phyloP scores from a whole-genome alignment of 2,797 vertebrate genomes.

The Dermochelys coriacea region DNA sequence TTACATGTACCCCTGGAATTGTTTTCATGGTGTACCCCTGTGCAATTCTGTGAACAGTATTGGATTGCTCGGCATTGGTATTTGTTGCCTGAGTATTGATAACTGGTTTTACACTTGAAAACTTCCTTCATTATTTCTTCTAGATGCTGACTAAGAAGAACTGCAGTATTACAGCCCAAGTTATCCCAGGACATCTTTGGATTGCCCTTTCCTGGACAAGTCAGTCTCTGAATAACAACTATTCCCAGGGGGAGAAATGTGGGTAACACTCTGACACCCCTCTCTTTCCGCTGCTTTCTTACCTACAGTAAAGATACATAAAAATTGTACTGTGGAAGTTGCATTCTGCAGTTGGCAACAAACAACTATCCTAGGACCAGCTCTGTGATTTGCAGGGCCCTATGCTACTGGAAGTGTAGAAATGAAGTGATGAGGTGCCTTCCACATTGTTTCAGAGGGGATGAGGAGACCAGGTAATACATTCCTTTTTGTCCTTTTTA shows the following conservation, averaged over 20 bases:
- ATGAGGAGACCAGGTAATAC: too few relatives aligned
- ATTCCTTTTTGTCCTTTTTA: too few relatives aligned
- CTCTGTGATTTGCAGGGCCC: too few relatives aligned
- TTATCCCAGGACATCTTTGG: background rate
- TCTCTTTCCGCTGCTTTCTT: too few relatives aligned
- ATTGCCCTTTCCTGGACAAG: background rate
- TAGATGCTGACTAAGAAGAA: background rate
- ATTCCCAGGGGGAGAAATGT: background rate
- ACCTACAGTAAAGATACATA: too few relatives aligned
- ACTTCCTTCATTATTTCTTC: background rate
- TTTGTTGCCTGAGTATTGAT: background rate
- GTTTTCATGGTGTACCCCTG: background rate
- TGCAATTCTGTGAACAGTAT: background rate
- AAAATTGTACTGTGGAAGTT: too few relatives aligned
- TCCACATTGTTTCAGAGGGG: too few relatives aligned
- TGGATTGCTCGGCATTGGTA: background rate
- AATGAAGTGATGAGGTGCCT: too few relatives aligned
- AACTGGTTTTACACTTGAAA: background rate
- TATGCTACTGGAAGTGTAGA: too few relatives aligned
- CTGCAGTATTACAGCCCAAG: background rate
- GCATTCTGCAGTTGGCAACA: too few relatives aligned
- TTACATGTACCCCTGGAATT: background rate
- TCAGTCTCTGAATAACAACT: background rate
- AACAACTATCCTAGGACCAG: too few relatives aligned
- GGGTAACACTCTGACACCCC: too few relatives aligned